Conservation (phyloP, 2,113 vertebrate genomes). For the Corythornis vintsioides region DNA sequence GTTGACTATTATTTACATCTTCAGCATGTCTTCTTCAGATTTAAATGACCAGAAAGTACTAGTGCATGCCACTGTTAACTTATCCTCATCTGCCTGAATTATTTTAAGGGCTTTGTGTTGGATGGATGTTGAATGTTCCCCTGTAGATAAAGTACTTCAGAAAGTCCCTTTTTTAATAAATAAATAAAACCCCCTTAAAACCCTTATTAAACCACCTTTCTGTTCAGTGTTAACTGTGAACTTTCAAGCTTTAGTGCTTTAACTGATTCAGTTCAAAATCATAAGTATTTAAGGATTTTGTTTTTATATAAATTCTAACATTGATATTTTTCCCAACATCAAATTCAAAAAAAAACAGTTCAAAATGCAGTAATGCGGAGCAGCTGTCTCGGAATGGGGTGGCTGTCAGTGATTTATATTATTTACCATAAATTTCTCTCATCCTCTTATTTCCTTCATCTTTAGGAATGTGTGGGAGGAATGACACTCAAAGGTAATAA, state of each 20-base stretch:
- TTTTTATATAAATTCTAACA: background rate
- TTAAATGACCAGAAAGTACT: background rate
- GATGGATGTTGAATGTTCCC: background rate
- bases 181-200: background rate
- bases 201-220: background rate
- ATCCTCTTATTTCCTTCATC: slow-evolving; percentile 35
- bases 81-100: background rate
- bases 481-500: slow-evolving; percentile 45
- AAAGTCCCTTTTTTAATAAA: background rate
- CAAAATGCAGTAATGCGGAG: background rate
- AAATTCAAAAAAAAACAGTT: background rate
- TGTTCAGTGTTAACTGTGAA: background rate
- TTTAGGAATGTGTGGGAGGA: slow-evolving; percentile 53
- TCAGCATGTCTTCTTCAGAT: background rate
- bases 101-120: background rate
- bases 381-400: background rate
- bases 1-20: background rate
- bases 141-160: background rate
- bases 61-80: background rate
- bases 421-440: background rate
- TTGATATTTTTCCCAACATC: background rate
- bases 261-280: background rate
- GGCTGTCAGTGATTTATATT: background rate
- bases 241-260: background rate
- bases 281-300: background rate